Conservation (phyloP, 2,888 invertebrate species). For the Corbicula japonica region DNA sequence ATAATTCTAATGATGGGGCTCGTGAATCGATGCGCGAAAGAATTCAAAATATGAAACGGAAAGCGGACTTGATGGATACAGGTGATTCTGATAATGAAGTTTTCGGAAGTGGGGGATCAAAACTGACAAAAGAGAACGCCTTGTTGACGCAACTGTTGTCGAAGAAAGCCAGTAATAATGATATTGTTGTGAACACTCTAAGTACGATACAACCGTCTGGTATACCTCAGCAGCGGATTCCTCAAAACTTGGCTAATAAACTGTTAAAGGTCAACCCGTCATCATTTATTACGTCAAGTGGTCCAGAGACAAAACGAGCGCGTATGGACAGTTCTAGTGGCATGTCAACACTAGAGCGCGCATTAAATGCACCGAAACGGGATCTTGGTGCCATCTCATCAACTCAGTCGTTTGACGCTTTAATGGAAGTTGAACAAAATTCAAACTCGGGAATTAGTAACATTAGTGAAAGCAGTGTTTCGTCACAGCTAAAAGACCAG, state of each 20-base stretch:
- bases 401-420: slow-evolving; percentile 27
- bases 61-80: slow-evolving; percentile 53
- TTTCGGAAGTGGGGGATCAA: slow-evolving; percentile 52
- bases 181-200: slow-evolving; percentile 80
- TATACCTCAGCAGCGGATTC: slow-evolving; percentile 88
- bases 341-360: slow-evolving; percentile 54
- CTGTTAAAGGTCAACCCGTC: slow-evolving; percentile 71
- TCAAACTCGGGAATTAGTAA: slow-evolving; percentile 61
- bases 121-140: slow-evolving; percentile 78
- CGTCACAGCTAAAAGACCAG: slow-evolving; percentile 61
- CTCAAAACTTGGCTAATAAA: slow-evolving; percentile 76
- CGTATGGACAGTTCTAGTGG: slow-evolving; percentile 36
- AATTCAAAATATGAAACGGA: slow-evolving; percentile 72
- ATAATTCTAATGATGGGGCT: slow-evolving; percentile 59
- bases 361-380: slow-evolving; percentile 36
- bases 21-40: slow-evolving; percentile 55
- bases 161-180: slow-evolving; percentile 73
- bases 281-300: slow-evolving; percentile 22
- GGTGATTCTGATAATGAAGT: slow-evolving; percentile 18
- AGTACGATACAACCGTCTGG: slow-evolving; percentile 76
- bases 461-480: slow-evolving; percentile 47
- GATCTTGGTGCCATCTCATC: slow-evolving; percentile 26
- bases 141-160: slow-evolving; percentile 83
- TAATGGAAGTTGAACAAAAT: slow-evolving; percentile 44
- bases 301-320: slow-evolving; percentile 27